Evolutionary conservation across 2,797 vertebrate species (phyloP), one percentile per base, ranked within the genome.

Genomic region (Helostoma temminkii): DNA sequence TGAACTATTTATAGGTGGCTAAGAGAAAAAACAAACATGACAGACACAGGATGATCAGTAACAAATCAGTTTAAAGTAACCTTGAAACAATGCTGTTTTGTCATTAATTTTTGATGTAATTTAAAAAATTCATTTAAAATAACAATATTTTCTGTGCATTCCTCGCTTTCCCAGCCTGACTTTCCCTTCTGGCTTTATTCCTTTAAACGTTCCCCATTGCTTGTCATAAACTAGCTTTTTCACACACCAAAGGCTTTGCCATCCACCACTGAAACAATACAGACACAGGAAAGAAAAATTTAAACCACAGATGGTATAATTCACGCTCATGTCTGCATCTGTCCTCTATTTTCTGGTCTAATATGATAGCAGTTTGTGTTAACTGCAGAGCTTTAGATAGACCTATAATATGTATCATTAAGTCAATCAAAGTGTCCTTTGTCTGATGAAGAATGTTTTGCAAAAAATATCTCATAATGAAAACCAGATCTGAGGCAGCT

Each of bases 291-390:
- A 49, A 68, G 24, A 21, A 45, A 54, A 9, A 19, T 34, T 59
- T 19, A 64, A 67, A 66, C 70, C 76, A 60, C 85, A 82, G 52
- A 50, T 64, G 71, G 50, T 37, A 54, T 61, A 60, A 60, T 75
- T 77, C 58, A 60, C 1, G 16, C 37, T 72, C 37, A 8, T 3
- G 25, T 72, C 67, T 47, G 60, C 75, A 76, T 74, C 66, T 81
- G 74, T 69, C 54, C n/a, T 63, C 50, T 43, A 69, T 80, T 74
- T 77, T 56, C 39, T 24, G 30, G 14, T 54, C 52, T 26, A 54
- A 67, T 70, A 59, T 11, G 6, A 53, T 22, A 43, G 66, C 3
- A 43, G 48, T 70, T 34, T 32, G 60, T 25, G 42, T 76, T 55
- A 41, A 59, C 43, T 50, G 50, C 7, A 0, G 12, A 30, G 15